Percentiles rank a stretch among this genome's conserved stretches.
These are phyloP conservation scores for Psilopogon haemacephalus DNA, from an alignment of 2,113 vertebrate species.

Conservation along the genomic window DNA sequence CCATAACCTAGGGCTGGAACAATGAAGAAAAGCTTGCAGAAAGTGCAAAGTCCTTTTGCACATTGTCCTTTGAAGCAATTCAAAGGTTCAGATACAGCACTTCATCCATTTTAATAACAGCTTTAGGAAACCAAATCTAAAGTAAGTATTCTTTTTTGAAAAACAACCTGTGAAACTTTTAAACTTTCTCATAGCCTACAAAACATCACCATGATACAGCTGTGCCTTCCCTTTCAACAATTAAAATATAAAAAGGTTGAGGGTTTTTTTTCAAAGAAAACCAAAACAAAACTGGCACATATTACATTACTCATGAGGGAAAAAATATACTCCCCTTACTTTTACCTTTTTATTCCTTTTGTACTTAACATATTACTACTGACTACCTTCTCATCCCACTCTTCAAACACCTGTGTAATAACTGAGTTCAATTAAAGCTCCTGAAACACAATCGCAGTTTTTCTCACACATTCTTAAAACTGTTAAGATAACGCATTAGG, in stretches of 20 bases:
- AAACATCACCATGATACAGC: not conserved
- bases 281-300: not conserved
- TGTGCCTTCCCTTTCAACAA: not conserved
- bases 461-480: not conserved
- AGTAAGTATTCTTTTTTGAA: not conserved
- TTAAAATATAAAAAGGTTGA: not conserved
- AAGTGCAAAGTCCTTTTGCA: not conserved
- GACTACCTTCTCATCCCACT: not conserved
- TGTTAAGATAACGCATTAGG: not conserved
- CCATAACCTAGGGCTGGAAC: not conserved
- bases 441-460: fast-evolving
- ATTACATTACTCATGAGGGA: not conserved
- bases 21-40: not conserved
- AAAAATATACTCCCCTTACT: not conserved
- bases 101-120: not conserved
- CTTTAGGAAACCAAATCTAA: not conserved
- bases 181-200: not conserved
- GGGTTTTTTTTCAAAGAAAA: not conserved
- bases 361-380: not conserved
- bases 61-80: slow-evolving; percentile 7
- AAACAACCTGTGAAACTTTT: not conserved
- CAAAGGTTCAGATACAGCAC: not conserved
- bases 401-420: not conserved
- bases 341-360: not conserved
- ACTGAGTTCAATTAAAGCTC: not conserved